Evolutionary conservation across 2,797 vertebrate species (phyloP).

Genomic region (Acipenser oxyrinchus): DNA sequence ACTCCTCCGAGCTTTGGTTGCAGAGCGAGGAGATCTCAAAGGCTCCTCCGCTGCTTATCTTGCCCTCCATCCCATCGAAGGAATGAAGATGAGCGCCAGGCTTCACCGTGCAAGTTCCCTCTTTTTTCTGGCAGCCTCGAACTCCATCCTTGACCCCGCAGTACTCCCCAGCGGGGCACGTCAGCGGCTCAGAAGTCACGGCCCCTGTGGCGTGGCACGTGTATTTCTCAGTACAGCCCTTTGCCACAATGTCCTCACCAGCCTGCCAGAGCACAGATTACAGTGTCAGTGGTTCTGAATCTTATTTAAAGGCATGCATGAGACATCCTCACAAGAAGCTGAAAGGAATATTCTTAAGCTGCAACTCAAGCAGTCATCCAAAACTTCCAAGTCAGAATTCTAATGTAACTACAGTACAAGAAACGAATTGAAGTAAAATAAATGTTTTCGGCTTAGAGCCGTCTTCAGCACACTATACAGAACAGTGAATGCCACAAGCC

Average conservation of each 20-base stretch:
- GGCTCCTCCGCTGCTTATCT: conserved; percentile 32
- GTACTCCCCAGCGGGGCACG: conserved; percentile 34
- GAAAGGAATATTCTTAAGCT: neutral
- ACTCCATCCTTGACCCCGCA: conserved; percentile 46
- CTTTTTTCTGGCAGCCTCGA: conserved; percentile 43
- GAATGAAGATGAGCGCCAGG: conserved; percentile 38
- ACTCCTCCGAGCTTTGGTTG: conserved; percentile 23
- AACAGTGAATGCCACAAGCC: too few species aligned
- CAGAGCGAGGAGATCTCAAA: conserved; percentile 57
- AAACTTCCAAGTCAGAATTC: neutral
- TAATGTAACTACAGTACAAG: too few species aligned
- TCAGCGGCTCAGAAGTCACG: conserved; percentile 41
- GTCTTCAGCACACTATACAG: too few species aligned
- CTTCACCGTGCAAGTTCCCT: conserved; percentile 44
- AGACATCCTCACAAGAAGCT: too few species aligned
- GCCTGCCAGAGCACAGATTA: conserved; percentile 38
- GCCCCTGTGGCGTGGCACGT: conserved; percentile 43
- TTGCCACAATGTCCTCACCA: conserved; percentile 43
- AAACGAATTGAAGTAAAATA: too few species aligned
- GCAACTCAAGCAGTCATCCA: neutral
- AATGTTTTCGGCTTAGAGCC: too few species aligned
- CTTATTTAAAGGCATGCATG: too few species aligned
- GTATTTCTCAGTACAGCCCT: conserved; percentile 50
- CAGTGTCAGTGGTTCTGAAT: neutral
- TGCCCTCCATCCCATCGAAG: conserved; percentile 53